Percentiles rank a stretch among this genome's conserved stretches.
phyloP scores from a whole-genome alignment of 2,888 invertebrate species.

The Drosophila prolongata region DNA sequence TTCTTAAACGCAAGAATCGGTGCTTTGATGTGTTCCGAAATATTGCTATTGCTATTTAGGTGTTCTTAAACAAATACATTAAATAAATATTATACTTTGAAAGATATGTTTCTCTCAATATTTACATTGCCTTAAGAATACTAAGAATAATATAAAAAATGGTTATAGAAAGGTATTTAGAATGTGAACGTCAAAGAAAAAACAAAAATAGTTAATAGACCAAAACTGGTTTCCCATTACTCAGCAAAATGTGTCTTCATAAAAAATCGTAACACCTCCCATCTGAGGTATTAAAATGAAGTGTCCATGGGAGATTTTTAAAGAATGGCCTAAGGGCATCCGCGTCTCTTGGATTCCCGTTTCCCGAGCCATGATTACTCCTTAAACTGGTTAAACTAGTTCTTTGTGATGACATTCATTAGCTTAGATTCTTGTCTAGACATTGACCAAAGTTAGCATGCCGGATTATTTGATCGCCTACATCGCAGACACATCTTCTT shows the following conservation, averaged over 20 bases:
- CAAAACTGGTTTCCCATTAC: constrained; percentile 4
- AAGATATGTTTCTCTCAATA: too few species aligned
- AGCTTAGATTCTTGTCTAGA: constrained; percentile 42
- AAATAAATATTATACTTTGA: too few species aligned
- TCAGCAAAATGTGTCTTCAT: neutral
- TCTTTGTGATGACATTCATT: constrained; percentile 39
- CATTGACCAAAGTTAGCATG: constrained; percentile 34
- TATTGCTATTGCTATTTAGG: too few species aligned
- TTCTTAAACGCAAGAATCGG: neutral
- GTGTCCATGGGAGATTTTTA: constrained; percentile 14
- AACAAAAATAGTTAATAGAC: neutral
- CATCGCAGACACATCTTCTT: constrained; percentile 19
- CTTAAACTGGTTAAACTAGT: constrained; percentile 68
- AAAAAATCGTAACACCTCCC: neutral
- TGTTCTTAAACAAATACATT: too few species aligned
- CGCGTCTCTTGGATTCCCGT: neutral
- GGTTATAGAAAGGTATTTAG: too few species aligned
- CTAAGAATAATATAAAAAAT: too few species aligned
- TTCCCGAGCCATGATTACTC: constrained; percentile 20
- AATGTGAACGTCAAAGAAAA: neutral
- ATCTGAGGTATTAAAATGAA: constrained; percentile 3
- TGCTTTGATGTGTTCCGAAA: too few species aligned
- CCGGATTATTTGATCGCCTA: constrained; percentile 32
- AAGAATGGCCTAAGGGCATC: constrained; percentile 21
- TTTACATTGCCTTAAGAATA: too few species aligned